Evolutionary conservation across 2,113 vertebrate genomes (phyloP), one percentile per base, ranked within the genome.

Genomic region (Etheostoma cragini): DNA sequence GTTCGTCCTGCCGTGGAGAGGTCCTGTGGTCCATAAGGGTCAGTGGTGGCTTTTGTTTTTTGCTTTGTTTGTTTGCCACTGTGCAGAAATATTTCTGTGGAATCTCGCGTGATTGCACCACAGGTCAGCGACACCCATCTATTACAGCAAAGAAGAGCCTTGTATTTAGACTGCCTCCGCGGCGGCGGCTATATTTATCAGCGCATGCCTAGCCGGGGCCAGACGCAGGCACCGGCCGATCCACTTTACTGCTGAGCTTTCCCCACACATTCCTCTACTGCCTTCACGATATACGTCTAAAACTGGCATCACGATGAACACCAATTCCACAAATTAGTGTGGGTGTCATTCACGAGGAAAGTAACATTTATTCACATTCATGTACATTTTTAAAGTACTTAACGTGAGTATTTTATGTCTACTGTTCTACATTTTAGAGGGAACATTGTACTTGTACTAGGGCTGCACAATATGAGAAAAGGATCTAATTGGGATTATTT

Each of bases 61-160:
- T 52, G 70, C 91, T 94, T 94, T 94, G 94, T 95, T 95, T 95
- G 93, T 95, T 94, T 94, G 92, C 92, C 89, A 89, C 92, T 83
- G 92, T 87, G 92, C 92, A 91, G 90, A 93, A 93, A 94, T 94
- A 94, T 95, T 95, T 94, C 80, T 50, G 90, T 91, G 93, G 92
- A 93, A 92, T 95, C 87, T 82, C 66, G 92, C 82, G 81, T 93
- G 94, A 95, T 94, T 95, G 94, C 93, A 95, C 90, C 87, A 91
- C 88, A 91, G 94, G 94, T 92, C 85, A 95, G 94, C 93, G 78
- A 95, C 95, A 95, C 95, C 95, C 95, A 95, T 93, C 93, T 82
- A 95, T 96, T 96, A 96, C 90, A 82, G 92, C 85, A 68, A 12
- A 92, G 91, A 88, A 50, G 85, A 93, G 94, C 92, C 94, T 94